A percentile compares a stretch with the other conserved stretches of the same genome.
These are phyloP conservation scores for Aepyceros melampus DNA, from an alignment of 2,113 vertebrate genomes.

Conservation along the genomic window DNA sequence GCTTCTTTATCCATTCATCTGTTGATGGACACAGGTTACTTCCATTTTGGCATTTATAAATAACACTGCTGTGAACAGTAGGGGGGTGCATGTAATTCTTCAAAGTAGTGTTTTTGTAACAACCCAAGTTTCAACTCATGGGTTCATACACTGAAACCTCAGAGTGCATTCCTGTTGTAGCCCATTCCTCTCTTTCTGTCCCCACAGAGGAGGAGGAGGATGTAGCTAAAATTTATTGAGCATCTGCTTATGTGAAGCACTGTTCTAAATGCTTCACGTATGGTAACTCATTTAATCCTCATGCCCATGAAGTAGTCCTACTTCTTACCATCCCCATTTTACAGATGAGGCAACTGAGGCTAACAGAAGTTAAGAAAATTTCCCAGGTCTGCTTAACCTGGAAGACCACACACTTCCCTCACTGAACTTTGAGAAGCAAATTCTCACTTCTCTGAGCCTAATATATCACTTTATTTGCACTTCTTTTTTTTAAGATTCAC, in stretches of 20 bases:
- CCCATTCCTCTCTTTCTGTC: background rate
- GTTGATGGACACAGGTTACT: background rate
- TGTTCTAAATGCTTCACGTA: background rate
- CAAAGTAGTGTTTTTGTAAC: background rate
- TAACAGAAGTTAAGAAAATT: constrained; percentile 6
- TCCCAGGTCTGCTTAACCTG: background rate
- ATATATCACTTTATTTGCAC: background rate
- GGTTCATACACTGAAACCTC: background rate
- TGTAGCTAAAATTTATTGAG: background rate
- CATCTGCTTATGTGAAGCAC: background rate
- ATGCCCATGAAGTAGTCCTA: background rate
- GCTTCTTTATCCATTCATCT: background rate
- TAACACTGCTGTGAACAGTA: background rate
- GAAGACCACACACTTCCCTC: background rate
- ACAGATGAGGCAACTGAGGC: background rate
- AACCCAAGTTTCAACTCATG: background rate
- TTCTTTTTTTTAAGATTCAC: background rate
- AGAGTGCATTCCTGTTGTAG: background rate
- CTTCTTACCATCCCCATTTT: background rate
- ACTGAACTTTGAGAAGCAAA: background rate
- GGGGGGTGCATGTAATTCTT: background rate
- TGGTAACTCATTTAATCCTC: background rate
- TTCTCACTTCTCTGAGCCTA: background rate
- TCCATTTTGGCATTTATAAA: background rate
- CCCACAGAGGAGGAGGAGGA: background rate